A percentile compares a stretch with the other conserved stretches of the same genome.
Conservation (phyloP, 2,797 vertebrate genomes). For the Myotis findleyi region DNA sequence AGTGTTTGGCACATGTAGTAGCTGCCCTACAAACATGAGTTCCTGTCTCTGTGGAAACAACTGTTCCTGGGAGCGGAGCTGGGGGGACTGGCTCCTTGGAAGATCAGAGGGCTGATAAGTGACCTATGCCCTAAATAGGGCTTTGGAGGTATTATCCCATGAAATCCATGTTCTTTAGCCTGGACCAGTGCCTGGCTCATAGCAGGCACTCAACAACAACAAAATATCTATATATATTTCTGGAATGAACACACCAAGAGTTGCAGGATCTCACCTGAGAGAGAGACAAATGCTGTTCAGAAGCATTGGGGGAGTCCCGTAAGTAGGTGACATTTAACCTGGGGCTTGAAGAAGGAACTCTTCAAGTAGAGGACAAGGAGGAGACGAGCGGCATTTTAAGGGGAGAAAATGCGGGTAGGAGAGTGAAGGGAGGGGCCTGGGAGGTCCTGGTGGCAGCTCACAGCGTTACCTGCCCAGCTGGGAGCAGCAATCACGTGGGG, state of each 20-base stretch:
- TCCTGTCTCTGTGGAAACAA: background rate
- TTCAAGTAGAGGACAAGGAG: background rate
- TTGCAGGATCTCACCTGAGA: fast-evolving
- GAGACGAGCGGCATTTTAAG: background rate
- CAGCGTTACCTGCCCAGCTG: background rate
- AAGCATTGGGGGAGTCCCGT: background rate
- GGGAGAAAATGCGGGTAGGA: background rate
- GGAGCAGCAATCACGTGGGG: background rate
- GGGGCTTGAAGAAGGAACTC: background rate
- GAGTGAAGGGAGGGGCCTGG: background rate
- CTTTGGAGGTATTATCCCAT: background rate
- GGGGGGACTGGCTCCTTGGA: background rate
- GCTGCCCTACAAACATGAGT: background rate
- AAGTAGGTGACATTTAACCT: background rate
- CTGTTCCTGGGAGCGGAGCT: background rate
- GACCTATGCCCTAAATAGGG: background rate
- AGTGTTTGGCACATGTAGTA: background rate
- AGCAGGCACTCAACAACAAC: background rate
- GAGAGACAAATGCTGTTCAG: background rate
- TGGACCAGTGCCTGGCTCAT: background rate
- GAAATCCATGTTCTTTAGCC: constrained; percentile 10
- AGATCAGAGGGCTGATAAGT: background rate
- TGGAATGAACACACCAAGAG: background rate
- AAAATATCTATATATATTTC: background rate
- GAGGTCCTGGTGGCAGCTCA: background rate